Conservation (phyloP, 2,888 invertebrate species). For the Ephialtes manifestator region DNA sequence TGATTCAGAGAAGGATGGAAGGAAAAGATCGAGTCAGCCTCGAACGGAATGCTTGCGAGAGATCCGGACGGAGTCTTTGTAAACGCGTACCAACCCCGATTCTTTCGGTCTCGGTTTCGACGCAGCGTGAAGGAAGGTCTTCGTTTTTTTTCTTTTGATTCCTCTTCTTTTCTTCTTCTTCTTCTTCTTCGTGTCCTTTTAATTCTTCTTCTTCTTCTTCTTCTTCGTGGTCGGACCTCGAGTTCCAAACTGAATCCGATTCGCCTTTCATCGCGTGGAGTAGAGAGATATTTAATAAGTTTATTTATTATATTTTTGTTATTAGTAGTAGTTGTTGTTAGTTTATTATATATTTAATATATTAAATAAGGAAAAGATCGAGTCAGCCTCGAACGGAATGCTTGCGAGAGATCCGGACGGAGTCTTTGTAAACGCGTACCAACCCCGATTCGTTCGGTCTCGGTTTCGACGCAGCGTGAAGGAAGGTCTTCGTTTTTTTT, state of each 20-base stretch:
- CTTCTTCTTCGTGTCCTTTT: neutral
- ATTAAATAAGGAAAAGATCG: conserved; percentile 52
- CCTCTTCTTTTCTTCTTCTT: neutral
- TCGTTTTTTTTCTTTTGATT: neutral
- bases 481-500: neutral
- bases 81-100: conserved; percentile 49
- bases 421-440: conserved; percentile 54
- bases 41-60: conserved; percentile 54
- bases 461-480: conserved; percentile 22
- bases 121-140: neutral
- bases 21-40: conserved; percentile 56
- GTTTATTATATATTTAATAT: too few relatives aligned
- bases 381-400: conserved; percentile 56
- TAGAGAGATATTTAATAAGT: too few relatives aligned
- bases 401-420: conserved; percentile 49
- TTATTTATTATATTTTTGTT: too few relatives aligned
- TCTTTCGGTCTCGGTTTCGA: conserved; percentile 45
- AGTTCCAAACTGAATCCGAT: neutral
- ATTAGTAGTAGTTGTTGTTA: too few relatives aligned
- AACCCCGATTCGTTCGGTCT: conserved; percentile 49
- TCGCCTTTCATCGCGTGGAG: neutral
- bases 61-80: conserved; percentile 53
- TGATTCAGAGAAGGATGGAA: conserved; percentile 32
- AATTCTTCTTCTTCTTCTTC: conserved; percentile 13
- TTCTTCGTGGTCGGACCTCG: neutral